Conservation (phyloP, 1,140 invertebrate species). For the Trachymyrmex septentrionalis region DNA sequence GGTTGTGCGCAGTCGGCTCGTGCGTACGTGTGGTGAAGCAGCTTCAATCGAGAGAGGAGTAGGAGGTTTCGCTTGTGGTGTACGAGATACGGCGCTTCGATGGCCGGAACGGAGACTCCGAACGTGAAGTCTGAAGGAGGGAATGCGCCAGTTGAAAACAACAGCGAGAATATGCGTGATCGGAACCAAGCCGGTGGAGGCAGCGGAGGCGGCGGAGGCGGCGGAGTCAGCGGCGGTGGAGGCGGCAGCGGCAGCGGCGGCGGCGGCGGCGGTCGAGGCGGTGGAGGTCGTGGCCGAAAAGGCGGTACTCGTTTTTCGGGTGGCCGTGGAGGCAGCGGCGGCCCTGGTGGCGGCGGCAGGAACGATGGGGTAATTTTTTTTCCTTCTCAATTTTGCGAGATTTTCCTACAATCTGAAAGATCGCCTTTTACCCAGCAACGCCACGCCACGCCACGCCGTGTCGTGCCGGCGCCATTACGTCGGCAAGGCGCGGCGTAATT, state of each 20-base stretch:
- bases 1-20: constrained; percentile 19
- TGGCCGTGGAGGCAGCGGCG: constrained; percentile 74
- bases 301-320: constrained; percentile 81
- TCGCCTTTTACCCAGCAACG: too few species aligned
- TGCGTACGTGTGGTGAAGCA: background rate
- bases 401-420: background rate
- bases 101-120: constrained; percentile 79
- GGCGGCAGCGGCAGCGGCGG: constrained; percentile 71
- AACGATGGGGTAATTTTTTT: constrained; percentile 67
- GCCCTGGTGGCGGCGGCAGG: constrained; percentile 60
- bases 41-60: background rate
- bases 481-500: background rate
- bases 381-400: background rate
- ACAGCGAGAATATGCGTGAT: constrained; percentile 75
- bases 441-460: background rate
- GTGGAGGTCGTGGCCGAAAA: constrained; percentile 73
- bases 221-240: constrained; percentile 71
- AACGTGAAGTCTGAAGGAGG: constrained; percentile 76
- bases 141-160: constrained; percentile 77
- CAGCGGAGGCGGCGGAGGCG: constrained; percentile 70
- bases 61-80: background rate
- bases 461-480: constrained; percentile 20
- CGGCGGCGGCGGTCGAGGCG: constrained; percentile 73
- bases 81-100: constrained; percentile 33
- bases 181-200: constrained; percentile 71